phyloP scores from a whole-genome alignment of 1,140 invertebrate genomes.

The Eupristina koningsbergeri region DNA sequence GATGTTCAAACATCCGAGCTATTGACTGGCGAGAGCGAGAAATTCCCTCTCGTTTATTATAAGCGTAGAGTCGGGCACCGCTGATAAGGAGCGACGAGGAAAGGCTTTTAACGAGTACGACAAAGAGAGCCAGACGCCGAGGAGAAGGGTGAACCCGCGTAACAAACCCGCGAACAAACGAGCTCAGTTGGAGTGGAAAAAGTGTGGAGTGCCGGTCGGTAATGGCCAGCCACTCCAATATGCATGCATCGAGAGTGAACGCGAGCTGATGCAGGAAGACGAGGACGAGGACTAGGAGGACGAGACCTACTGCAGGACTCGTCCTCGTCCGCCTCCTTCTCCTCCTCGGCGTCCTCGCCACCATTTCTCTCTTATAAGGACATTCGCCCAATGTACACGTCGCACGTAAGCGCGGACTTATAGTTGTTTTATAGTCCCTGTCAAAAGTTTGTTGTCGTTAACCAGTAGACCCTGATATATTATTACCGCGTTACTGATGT shows the following conservation, averaged over 20 bases:
- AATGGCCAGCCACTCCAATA: background rate
- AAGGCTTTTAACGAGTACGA: background rate
- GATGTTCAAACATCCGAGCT: too few species aligned
- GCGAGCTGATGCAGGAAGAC: background rate
- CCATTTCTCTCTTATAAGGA: background rate
- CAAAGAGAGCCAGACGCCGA: background rate
- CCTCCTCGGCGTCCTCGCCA: too few species aligned
- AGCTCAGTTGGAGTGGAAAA: too few species aligned
- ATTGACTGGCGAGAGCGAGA: background rate
- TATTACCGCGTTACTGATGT: background rate
- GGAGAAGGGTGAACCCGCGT: background rate
- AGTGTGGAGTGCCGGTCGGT: background rate
- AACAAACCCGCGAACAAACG: conserved; percentile 5
- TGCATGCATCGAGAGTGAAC: background rate
- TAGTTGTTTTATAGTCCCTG: background rate
- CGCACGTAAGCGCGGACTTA: background rate
- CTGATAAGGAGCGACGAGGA: background rate
- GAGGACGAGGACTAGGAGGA: too few species aligned
- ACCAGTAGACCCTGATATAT: background rate
- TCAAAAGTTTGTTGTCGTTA: background rate
- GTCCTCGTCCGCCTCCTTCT: background rate
- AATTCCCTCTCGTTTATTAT: conserved; percentile 3
- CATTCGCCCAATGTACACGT: background rate
- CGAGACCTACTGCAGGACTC: background rate
- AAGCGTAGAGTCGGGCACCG: background rate